A percentile compares a stretch with the other conserved stretches of the same genome.
These are phyloP conservation scores for Marisa cornuarietis DNA, from an alignment of 1,140 invertebrate species.

Conservation along the genomic window DNA sequence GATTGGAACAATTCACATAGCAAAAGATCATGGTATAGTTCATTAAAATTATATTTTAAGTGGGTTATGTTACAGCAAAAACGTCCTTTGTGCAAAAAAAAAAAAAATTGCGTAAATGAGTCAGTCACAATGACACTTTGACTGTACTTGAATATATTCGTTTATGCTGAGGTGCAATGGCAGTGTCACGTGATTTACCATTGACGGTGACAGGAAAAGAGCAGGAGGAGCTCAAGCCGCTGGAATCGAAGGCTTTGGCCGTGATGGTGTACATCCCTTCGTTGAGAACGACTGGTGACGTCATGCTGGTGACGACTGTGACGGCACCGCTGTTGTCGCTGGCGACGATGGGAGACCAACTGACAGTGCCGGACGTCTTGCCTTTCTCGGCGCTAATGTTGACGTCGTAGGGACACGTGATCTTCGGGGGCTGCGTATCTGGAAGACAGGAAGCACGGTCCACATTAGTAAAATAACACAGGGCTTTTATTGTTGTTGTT, in stretches of 20 bases:
- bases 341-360: slow-evolving; percentile 30
- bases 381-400: slow-evolving; percentile 29
- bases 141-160: too few species aligned
- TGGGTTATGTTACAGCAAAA: too few species aligned
- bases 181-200: slow-evolving; percentile 33
- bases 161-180: too few species aligned
- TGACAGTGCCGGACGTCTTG: slow-evolving; percentile 34
- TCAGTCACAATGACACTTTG: too few species aligned
- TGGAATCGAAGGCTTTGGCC: slow-evolving; percentile 38
- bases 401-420: slow-evolving; percentile 35
- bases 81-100: too few species aligned
- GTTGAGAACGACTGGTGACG: slow-evolving; percentile 36
- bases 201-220: slow-evolving; percentile 39
- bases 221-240: slow-evolving; percentile 33
- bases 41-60: too few species aligned
- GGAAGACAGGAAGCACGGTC: background rate
- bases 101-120: too few species aligned
- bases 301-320: slow-evolving; percentile 34
- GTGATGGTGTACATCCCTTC: slow-evolving; percentile 41
- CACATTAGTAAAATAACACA: too few species aligned
- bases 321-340: slow-evolving; percentile 37
- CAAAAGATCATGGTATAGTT: too few species aligned
- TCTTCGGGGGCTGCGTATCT: slow-evolving; percentile 36
- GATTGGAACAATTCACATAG: too few species aligned
- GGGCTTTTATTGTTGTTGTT: too few species aligned